Evolutionary conservation across 2,113 vertebrate genomes (phyloP).

Genomic region (Myotis davidii): DNA sequence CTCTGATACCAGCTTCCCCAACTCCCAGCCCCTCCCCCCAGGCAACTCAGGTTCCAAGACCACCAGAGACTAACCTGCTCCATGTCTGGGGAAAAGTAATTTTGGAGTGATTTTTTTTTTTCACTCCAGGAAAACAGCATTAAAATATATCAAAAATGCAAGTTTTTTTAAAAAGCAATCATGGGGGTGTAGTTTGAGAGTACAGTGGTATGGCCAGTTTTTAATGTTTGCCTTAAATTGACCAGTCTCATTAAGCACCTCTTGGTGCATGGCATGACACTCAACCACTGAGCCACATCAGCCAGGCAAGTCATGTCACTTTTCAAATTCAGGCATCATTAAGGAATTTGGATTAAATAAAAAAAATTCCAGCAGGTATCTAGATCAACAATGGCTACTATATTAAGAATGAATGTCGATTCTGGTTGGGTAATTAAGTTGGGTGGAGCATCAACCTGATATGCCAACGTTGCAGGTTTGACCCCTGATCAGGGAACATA

Average conservation of each 20-base stretch:
- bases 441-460: background rate
- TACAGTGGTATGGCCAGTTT: background rate
- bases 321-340: slow-evolving; percentile 38
- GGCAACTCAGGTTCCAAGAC: background rate
- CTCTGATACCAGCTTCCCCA: background rate
- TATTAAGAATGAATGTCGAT: background rate
- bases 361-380: background rate
- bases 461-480: too few species aligned
- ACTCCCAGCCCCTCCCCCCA: background rate
- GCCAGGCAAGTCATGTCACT: background rate
- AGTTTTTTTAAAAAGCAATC: background rate
- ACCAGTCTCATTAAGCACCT: background rate
- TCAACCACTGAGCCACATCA: too few species aligned
- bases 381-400: background rate
- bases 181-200: background rate
- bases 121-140: background rate
- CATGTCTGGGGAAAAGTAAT: background rate
- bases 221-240: background rate
- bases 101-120: background rate
- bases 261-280: too few species aligned
- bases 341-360: slow-evolving; percentile 38
- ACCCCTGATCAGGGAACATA: too few species aligned
- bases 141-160: slow-evolving; percentile 8
- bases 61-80: background rate
- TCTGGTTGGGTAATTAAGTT: background rate